Conservation (phyloP, 2,888 invertebrate species). For the Synergus gifuensis region DNA sequence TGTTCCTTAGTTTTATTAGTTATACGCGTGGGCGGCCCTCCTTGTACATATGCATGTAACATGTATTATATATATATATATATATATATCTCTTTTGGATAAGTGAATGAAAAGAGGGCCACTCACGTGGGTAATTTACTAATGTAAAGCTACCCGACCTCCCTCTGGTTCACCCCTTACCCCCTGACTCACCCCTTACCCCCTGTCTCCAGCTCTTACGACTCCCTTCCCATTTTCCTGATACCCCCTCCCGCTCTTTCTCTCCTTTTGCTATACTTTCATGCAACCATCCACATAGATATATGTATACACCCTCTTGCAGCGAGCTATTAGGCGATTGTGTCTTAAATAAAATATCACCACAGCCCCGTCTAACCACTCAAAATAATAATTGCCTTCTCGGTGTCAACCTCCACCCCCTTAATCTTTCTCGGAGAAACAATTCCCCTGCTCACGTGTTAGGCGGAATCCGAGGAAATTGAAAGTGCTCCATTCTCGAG, state of each 20-base stretch:
- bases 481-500: conserved; percentile 53
- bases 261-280: conserved; percentile 45
- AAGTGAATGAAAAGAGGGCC: conserved; percentile 42
- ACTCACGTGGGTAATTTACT: conserved; percentile 69
- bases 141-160: conserved; percentile 65
- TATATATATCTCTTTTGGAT: background rate
- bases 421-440: conserved; percentile 43
- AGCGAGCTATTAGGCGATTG: conserved; percentile 76
- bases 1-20: background rate
- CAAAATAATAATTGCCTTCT: conserved; percentile 76
- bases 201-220: conserved; percentile 58
- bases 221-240: conserved; percentile 50
- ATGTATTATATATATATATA: too few species aligned
- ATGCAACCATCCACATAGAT: conserved; percentile 50
- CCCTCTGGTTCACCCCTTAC: conserved; percentile 44
- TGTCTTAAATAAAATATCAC: conserved; percentile 76
- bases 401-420: conserved; percentile 62
- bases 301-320: conserved; percentile 61
- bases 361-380: conserved; percentile 71
- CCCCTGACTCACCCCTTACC: conserved; percentile 53
- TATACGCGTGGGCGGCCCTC: background rate
- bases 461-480: conserved; percentile 53
- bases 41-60: background rate
- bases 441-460: conserved; percentile 47
- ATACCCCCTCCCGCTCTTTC: conserved; percentile 51